These are phyloP conservation scores for Apomyelois bistriatella DNA, from an alignment of 2,888 invertebrate genomes.

Conservation along the genomic window DNA sequence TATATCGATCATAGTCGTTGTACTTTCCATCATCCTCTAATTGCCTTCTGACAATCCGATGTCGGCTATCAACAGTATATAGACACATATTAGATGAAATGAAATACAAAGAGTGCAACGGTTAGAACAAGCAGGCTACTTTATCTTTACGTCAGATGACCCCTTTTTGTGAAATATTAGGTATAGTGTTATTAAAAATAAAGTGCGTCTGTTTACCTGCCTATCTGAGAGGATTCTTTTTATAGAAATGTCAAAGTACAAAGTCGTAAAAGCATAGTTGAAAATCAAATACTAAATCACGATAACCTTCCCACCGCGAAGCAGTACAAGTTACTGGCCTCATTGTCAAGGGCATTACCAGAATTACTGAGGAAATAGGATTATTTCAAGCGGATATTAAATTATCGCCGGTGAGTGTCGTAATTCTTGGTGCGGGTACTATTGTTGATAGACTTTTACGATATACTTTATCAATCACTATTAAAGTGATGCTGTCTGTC, in stretches of 20 bases:
- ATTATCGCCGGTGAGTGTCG: constrained; percentile 66
- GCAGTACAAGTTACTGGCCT: constrained; percentile 26
- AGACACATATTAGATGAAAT: too few relatives aligned
- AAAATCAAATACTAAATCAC: too few relatives aligned
- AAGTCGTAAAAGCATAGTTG: too few relatives aligned
- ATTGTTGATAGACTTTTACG: constrained; percentile 49
- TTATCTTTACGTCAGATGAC: too few relatives aligned
- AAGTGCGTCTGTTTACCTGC: not conserved
- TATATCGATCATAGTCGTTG: not conserved
- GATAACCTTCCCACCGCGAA: constrained; percentile 17
- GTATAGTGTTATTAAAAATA: too few relatives aligned
- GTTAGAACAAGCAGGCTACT: too few relatives aligned
- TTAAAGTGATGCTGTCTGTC: constrained; percentile 9
- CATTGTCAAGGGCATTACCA: constrained; percentile 44
- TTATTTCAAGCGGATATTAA: constrained; percentile 76
- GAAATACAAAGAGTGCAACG: too few relatives aligned
- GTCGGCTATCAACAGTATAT: too few relatives aligned
- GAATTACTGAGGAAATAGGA: constrained; percentile 61
- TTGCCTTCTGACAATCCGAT: not conserved
- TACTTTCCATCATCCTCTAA: not conserved
- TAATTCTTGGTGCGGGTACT: constrained; percentile 60
- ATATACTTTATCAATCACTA: constrained; percentile 32
- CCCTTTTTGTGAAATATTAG: too few relatives aligned
- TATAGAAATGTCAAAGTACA: too few relatives aligned
- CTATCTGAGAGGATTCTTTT: not conserved